Evolutionary conservation across 2,888 invertebrate species (phyloP), one percentile per base, ranked within the genome.

Genomic region (Oligia latruncula): DNA sequence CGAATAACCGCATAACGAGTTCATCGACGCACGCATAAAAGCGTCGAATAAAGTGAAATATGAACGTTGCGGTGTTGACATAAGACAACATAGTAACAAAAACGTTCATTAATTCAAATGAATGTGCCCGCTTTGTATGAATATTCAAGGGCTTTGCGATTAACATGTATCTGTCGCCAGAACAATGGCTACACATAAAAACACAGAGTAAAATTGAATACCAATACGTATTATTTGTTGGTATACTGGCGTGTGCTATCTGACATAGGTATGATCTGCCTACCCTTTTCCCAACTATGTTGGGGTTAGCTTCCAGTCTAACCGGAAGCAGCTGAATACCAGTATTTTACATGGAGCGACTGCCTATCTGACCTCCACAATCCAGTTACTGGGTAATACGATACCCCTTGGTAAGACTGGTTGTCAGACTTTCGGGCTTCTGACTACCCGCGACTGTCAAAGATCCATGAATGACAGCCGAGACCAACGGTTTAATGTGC

Each of bases 31-130:
- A 81, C 71, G 66, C 64, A 68, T 81, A 74, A 82, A 74, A 83
- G n/a, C 71, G 29, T 73, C 74, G 81, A 84, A 83, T 79, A 71
- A 83, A 80, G 78, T 78, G 71, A 77, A 77, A 83, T 81, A 81
- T 83, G 43, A 82, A 82, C 75, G 74, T 71, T 58, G 67, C 58
- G 62, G 4, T 78, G 80, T 83, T 82, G 83, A 86, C 74, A 80
- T n/a, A 80, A 83, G 82, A 74, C 80, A 87, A 82, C 74, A 67
- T 65, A 74, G 68, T 81, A 87, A 82, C 83, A 85, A 90, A 89
- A 90, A 82, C 84, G 70, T 71, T 85, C 87, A 85, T 90, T 89
- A 89, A 90, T 88, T 86, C 82, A 85, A 84, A 86, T 84, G 78
- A 87, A 87, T 85, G 81, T 81, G 79, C 65, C 77, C 81, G 77